Evolutionary conservation across 1,140 invertebrate genomes (phyloP).

Genomic region (Carposina sasakii): DNA sequence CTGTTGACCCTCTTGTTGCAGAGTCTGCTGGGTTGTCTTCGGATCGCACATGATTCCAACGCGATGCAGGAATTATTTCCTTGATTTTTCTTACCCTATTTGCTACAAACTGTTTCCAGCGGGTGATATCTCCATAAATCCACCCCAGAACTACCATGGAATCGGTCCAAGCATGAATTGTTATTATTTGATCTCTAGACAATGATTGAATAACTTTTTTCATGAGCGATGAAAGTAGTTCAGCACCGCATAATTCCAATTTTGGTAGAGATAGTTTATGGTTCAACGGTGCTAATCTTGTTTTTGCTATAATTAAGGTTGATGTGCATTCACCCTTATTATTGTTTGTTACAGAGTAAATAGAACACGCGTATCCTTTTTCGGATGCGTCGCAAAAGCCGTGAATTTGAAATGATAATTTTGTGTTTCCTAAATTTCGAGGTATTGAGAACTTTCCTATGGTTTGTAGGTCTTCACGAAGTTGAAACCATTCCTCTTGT

Average conservation of each 20-base stretch:
- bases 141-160: neutral
- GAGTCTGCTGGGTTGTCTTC: neutral
- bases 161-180: neutral
- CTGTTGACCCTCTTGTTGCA: neutral
- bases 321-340: neutral
- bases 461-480: slow-evolving; percentile 1
- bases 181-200: neutral
- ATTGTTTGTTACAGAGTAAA: slow-evolving; percentile 17
- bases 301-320: neutral
- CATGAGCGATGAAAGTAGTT: neutral
- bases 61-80: neutral
- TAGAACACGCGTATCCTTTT: slow-evolving; percentile 23
- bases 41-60: neutral
- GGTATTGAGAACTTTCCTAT: slow-evolving; percentile 6
- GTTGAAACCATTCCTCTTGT: slow-evolving; percentile 11
- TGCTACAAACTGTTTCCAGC: neutral
- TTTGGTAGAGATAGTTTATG: neutral
- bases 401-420: slow-evolving; percentile 8
- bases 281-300: neutral
- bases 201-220: neutral
- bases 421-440: slow-evolving; percentile 7
- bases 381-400: slow-evolving; percentile 34
- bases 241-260: neutral
- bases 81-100: neutral
- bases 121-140: neutral